Evolutionary conservation across 1,140 invertebrate genomes (phyloP).

Genomic region (Lycorma delicatula): DNA sequence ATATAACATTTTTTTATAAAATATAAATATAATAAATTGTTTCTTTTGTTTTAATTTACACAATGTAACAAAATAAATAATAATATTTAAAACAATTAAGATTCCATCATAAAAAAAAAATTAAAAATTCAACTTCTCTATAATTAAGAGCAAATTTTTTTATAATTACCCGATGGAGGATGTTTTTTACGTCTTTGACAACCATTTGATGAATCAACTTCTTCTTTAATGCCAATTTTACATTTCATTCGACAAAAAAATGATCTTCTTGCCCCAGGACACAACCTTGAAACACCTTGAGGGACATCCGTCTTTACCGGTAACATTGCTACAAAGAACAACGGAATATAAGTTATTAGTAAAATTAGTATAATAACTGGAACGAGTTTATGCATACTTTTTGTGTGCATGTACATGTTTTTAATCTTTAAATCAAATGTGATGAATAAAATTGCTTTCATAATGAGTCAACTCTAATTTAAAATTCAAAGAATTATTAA

Average conservation of each 20-base stretch:
- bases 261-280: constrained; percentile 78
- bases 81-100: too few relatives aligned
- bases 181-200: constrained; percentile 57
- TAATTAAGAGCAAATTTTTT: not conserved
- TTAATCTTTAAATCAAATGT: too few relatives aligned
- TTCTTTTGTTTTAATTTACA: too few relatives aligned
- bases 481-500: too few relatives aligned
- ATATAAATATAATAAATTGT: too few relatives aligned
- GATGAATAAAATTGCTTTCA: too few relatives aligned
- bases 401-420: too few relatives aligned
- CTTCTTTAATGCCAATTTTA: constrained; percentile 61
- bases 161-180: constrained; percentile 26
- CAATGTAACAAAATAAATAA: too few relatives aligned
- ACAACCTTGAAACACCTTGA: constrained; percentile 61
- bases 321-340: constrained; percentile 68
- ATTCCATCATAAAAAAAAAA: too few relatives aligned
- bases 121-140: too few relatives aligned
- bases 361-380: not conserved
- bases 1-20: too few relatives aligned
- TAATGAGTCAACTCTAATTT: too few relatives aligned
- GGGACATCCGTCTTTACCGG: constrained; percentile 81
- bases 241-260: constrained; percentile 93
- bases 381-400: not conserved
- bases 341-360: not conserved
- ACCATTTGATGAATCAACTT: constrained; percentile 53